Evolutionary conservation across 2,797 vertebrate species (phyloP), one percentile per base, ranked within the genome.

Genomic region (Sebastes goodei): DNA sequence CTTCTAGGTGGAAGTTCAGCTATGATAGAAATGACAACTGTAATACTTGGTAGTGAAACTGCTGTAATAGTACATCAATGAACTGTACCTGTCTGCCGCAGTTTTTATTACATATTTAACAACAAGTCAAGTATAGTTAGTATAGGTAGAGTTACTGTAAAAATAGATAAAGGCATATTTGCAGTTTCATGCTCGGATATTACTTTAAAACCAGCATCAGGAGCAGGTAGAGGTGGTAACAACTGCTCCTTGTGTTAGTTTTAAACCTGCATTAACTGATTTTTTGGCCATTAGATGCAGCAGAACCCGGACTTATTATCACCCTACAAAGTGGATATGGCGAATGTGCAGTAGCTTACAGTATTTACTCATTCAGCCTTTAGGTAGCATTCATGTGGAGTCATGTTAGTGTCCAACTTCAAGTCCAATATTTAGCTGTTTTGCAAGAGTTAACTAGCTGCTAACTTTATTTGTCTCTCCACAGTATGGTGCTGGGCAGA

Each of bases 1-100:
- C 49, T 3, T 74, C 25, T 25, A 35, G 9, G 38, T 73, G 42
- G 60, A 27, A 71, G 71, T 76, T 76, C 56, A 65, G 74, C 63
- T 33, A 2, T 62, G 46, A 78, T 60, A 32, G 83, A 67, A 55
- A 75, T 60, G 53, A 73, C 35, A 52, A 68, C 30, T 7, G 10
- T 25, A 67, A 60, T 67, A 55, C 38, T 73, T 49, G 30, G 65
- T 38, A 11, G 59, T 46, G 25, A 71, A 62, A 46, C 17, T 59
- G 23, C 52, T 67, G 20, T 64, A 64, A 30, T n/a, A 67, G 11
- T 21, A 60, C 21, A 52, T 29, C 3, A 65, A 4, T 35, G 29
- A 23, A 59, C 32, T 52, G 32, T 52, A 32, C 21, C 3, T 3
- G 61, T 63, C 49, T 63, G 69, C 2, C 30, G 53, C 29, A 55